Conservation (phyloP, 2,888 invertebrate species). For the Phaonia tiefii region DNA sequence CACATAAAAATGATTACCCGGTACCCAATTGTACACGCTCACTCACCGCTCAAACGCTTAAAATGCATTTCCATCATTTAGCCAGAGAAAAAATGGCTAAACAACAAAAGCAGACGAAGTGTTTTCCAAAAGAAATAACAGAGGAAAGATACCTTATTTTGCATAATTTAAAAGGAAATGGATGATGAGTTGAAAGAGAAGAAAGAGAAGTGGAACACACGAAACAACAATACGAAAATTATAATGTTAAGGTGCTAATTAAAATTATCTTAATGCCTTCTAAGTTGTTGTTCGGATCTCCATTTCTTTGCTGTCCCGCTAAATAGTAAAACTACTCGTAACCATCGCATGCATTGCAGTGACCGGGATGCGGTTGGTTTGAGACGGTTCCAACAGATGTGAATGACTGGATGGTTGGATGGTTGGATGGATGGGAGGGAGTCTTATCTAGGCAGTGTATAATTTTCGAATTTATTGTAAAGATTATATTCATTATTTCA, state of each 20-base stretch:
- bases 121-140: no score
- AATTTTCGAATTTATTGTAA: slow-evolving; percentile 56
- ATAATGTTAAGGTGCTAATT: slow-evolving; percentile 63
- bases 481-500: background rate
- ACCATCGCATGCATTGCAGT: no score
- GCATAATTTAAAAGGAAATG: slow-evolving; percentile 42
- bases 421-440: background rate
- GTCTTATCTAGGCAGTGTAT: slow-evolving; percentile 25
- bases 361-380: no score
- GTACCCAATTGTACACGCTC: background rate
- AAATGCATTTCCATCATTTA: slow-evolving; percentile 17
- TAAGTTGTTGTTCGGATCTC: slow-evolving; percentile 34
- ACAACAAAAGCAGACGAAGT: background rate
- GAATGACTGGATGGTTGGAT: slow-evolving; percentile 4
- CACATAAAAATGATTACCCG: slow-evolving; percentile 63
- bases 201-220: background rate
- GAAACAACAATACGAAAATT: slow-evolving; percentile 30
- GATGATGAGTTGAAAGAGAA: slow-evolving; percentile 22
- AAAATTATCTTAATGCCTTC: slow-evolving; percentile 67
- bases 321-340: no score
- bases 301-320: no score
- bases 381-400: no score
- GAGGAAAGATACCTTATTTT: background rate
- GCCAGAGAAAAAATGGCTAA: background rate
- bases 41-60: background rate